Evolutionary conservation across 1,140 invertebrate species (phyloP).

Genomic region (Diorhabda carinulata): DNA sequence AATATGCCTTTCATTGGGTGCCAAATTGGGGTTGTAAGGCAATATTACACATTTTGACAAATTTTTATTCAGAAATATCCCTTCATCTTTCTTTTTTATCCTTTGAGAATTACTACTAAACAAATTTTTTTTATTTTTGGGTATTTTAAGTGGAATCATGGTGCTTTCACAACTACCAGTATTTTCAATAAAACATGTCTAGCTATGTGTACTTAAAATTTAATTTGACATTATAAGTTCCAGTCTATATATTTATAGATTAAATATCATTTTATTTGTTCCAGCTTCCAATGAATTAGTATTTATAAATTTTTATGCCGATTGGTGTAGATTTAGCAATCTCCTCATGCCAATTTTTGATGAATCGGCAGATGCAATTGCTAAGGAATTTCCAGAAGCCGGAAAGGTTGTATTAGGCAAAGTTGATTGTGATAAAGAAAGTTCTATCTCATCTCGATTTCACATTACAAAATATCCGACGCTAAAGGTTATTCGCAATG

Average conservation of each 20-base stretch:
- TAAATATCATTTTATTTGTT: constrained; percentile 47
- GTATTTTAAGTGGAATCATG: too few species aligned
- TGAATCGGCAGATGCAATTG: constrained; percentile 86
- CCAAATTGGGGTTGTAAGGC: too few species aligned
- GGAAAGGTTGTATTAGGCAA: constrained; percentile 91
- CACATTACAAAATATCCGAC: constrained; percentile 99
- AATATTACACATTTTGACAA: too few species aligned
- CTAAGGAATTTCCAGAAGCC: constrained; percentile 71
- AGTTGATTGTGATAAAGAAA: constrained; percentile 94
- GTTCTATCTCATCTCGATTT: constrained; percentile 79
- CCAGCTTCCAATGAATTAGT: constrained; percentile 92
- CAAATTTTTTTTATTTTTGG: too few species aligned
- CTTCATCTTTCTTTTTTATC: too few species aligned
- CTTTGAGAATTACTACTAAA: too few species aligned
- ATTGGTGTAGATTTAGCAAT: constrained; percentile 96
- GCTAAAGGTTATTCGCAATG: constrained; percentile 93
- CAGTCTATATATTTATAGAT: not conserved
- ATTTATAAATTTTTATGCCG: constrained; percentile 98
- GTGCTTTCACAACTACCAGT: too few species aligned
- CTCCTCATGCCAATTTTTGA: constrained; percentile 94
- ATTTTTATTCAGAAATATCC: too few species aligned
- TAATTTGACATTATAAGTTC: too few species aligned
- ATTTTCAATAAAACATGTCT: too few species aligned
- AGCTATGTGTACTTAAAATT: too few species aligned
- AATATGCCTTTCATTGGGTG: too few species aligned